Conservation (phyloP, 2,113 vertebrate species). For the Verasper variegatus region DNA sequence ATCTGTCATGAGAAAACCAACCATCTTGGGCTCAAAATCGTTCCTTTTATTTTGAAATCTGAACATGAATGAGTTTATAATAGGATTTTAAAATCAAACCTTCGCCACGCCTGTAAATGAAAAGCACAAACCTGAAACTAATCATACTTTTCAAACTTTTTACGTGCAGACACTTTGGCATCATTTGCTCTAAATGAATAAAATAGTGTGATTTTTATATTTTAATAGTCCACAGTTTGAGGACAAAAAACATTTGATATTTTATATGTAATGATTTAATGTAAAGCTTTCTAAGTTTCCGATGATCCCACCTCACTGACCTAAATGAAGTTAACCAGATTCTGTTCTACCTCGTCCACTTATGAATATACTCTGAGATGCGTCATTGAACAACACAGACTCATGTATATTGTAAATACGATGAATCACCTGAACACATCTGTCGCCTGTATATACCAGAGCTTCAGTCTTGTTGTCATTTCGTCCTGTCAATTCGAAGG, state of each 20-base stretch:
- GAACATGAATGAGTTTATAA: too few relatives aligned
- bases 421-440: neutral
- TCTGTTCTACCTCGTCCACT: slow-evolving; percentile 57
- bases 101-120: neutral
- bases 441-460: neutral
- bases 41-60: too few relatives aligned
- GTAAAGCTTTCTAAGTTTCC: neutral
- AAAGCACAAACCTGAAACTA: slow-evolving; percentile 34
- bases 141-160: neutral
- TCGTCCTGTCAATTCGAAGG: slow-evolving; percentile 32
- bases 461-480: slow-evolving; percentile 9
- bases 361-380: slow-evolving; percentile 1
- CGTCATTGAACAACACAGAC: slow-evolving; percentile 4
- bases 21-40: too few relatives aligned
- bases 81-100: too few relatives aligned
- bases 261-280: slow-evolving; percentile 2
- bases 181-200: neutral
- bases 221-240: neutral
- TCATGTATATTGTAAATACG: slow-evolving; percentile 4
- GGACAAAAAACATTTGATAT: neutral
- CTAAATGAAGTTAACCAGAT: slow-evolving; percentile 6
- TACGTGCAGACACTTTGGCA: neutral
- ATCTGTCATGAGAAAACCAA: neutral
- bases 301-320: neutral
- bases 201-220: neutral